Base-by-base conservation (phyloP, 2,113 vertebrate species). In the Bufo bufo region DNA sequence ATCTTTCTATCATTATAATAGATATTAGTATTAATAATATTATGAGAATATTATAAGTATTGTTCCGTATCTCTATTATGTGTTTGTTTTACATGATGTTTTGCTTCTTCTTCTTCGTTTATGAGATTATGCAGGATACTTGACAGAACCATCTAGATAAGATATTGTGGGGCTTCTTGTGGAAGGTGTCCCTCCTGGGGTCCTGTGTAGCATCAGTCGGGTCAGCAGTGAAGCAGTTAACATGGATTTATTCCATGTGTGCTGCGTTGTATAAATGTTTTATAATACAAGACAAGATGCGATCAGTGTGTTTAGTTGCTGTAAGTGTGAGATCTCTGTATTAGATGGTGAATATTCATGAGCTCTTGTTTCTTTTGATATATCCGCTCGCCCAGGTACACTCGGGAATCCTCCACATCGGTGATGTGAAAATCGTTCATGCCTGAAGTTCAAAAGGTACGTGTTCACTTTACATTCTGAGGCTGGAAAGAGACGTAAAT, bases 301-400 rank as follows among this genome's bases (percentile, higher is more conserved):
- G 66, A 88, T 88, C 87, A 78, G 71, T 84, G 81, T 77, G 69
- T 88, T 88, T 84, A 84, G 79, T 59, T 69, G 74, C 16, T 84
- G 81, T 54, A 82, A 75, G 80, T 84, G 72, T 84, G 87, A 78
- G 82, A 84, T 77, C 72, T 84, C 74, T 69, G 71, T 61, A 61
- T 75, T 84, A 66, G 78, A 23, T 66, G 3, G 87, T 90, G 89
- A 88, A 92, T 92, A 92, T 93, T 94, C 94, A 94, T 94, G 90
- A 91, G 87, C 71, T 87, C 91, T 92, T 93, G 90, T 94, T 93
- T 94, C 92, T 95, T 94, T 95, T 94, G 94, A 93, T 95, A 79
- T 96, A 94, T 96, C 94, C 95, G 89, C 93, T 91, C 90, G 94
- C 94, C 93, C 90, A 96, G 95, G 95, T 96, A 96, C 92, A 95